phyloP scores from a whole-genome alignment of 1,140 invertebrate species.

The Luehdorfia chinensis region DNA sequence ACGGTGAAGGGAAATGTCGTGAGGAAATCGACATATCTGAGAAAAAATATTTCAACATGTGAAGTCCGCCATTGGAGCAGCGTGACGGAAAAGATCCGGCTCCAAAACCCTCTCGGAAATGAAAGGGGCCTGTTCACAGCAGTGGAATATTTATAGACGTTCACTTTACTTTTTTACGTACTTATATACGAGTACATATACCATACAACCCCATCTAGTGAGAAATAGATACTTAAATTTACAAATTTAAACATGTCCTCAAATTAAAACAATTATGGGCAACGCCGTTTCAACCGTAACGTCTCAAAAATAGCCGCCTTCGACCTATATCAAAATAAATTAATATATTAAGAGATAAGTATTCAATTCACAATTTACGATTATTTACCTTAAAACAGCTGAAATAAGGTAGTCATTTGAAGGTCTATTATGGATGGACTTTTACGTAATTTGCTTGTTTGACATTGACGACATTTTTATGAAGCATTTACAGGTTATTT shows the following conservation, averaged over 20 bases:
- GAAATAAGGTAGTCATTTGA: constrained; percentile 15
- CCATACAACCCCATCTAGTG: too few relatives aligned
- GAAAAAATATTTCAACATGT: too few relatives aligned
- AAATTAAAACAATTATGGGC: neutral
- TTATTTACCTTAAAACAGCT: constrained; percentile 6
- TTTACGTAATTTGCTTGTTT: constrained; percentile 11
- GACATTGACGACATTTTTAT: constrained; percentile 22
- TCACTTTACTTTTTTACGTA: too few relatives aligned
- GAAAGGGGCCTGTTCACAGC: too few relatives aligned
- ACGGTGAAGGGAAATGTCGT: too few relatives aligned
- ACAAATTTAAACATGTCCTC: neutral
- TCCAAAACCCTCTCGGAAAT: too few relatives aligned
- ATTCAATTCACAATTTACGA: constrained; percentile 6
- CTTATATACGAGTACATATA: too few relatives aligned
- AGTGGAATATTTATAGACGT: too few relatives aligned
- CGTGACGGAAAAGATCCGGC: too few relatives aligned
- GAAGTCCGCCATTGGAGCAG: too few relatives aligned
- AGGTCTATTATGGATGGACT: neutral
- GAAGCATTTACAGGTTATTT: constrained; percentile 16
- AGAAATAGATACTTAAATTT: too few relatives aligned
- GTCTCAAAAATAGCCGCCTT: constrained; percentile 1
- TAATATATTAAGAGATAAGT: constrained; percentile 13
- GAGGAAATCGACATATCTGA: too few relatives aligned
- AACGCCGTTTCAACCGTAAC: neutral
- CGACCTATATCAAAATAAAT: constrained; percentile 15